Conservation (phyloP, 2,797 vertebrate genomes). For the Halcyon smyrnensis region DNA sequence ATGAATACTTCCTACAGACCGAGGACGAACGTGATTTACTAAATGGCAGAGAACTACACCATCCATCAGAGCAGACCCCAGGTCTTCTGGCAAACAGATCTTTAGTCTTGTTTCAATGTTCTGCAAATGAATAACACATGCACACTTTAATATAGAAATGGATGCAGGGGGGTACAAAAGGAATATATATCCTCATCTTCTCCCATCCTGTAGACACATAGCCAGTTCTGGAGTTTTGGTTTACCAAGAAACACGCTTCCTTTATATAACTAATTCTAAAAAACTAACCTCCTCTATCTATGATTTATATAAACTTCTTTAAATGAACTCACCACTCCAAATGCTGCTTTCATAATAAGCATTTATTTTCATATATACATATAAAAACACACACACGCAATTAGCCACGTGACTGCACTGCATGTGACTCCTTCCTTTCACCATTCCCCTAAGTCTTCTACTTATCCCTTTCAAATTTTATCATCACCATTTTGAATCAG, state of each 20-base stretch:
- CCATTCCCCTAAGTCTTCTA: not conserved
- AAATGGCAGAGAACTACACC: conserved; percentile 95
- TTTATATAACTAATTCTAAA: not conserved
- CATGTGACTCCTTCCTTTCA: not conserved
- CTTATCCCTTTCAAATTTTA: not conserved
- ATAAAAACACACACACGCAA: not conserved
- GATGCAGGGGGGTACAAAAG: not conserved
- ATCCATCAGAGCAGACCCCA: conserved; percentile 93
- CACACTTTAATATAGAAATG: not conserved
- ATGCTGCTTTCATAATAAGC: not conserved
- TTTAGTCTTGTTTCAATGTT: conserved; percentile 91
- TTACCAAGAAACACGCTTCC: not conserved
- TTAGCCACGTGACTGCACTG: not conserved
- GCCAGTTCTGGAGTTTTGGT: not conserved
- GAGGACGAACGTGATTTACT: conserved; percentile 91
- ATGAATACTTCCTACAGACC: conserved; percentile 93
- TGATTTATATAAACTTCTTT: not conserved
- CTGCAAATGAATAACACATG: conserved; percentile 43
- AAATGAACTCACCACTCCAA: not conserved
- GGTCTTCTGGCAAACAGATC: conserved; percentile 89
- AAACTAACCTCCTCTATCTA: not conserved
- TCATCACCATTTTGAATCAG: not conserved
- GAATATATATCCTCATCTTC: not conserved
- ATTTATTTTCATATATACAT: not conserved
- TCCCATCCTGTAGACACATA: not conserved